phyloP scores from a whole-genome alignment of 2,888 invertebrate species.

The Tetragonisca angustula region DNA sequence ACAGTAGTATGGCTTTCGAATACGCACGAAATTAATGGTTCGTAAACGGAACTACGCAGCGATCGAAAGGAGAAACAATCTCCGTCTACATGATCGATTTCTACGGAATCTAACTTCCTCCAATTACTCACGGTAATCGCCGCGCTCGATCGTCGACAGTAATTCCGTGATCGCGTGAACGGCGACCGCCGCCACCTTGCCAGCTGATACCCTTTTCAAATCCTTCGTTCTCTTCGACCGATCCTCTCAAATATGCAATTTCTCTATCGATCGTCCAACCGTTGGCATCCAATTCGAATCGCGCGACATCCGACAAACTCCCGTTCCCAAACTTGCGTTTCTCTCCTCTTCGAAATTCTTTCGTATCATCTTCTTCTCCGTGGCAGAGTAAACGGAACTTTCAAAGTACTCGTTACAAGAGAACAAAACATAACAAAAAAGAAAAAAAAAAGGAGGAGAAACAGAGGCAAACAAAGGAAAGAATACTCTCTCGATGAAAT shows the following conservation, averaged over 20 bases:
- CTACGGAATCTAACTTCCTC: constrained; percentile 14
- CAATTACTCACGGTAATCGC: constrained; percentile 54
- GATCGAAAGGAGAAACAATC: neutral
- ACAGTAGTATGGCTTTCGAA: neutral
- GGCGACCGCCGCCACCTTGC: neutral
- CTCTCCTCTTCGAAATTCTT: neutral
- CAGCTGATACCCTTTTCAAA: constrained; percentile 13
- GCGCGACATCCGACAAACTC: constrained; percentile 14
- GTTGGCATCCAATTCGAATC: neutral
- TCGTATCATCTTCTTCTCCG: neutral
- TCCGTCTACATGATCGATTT: constrained; percentile 8
- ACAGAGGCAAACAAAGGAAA: neutral
- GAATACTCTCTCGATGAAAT: neutral
- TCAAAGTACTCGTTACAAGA: neutral
- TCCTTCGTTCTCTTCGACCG: constrained; percentile 5
- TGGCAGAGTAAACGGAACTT: neutral
- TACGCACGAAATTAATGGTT: neutral
- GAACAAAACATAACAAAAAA: neutral
- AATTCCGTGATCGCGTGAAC: constrained; percentile 12
- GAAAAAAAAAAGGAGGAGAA: neutral
- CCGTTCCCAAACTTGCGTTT: neutral
- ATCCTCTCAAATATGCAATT: neutral
- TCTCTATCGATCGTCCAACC: neutral
- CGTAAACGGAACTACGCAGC: neutral
- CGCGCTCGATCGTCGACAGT: neutral